phyloP scores from a whole-genome alignment of 2,888 invertebrate species.

The Julus scanicus region DNA sequence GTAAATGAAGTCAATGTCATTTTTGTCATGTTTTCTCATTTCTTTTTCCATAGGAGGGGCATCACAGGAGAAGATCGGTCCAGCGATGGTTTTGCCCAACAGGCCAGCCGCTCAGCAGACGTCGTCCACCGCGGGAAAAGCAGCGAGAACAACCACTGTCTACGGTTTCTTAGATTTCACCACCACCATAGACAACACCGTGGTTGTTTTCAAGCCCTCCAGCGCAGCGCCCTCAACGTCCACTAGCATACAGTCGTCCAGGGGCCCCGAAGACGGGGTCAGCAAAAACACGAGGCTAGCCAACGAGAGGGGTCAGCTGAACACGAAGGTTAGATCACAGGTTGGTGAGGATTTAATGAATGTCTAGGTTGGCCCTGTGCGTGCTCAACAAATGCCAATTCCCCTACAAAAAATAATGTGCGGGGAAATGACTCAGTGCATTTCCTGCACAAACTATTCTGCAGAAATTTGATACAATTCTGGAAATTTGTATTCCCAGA shows the following conservation, averaged over 20 bases:
- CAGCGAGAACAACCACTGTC: slow-evolving; percentile 80
- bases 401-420: no score
- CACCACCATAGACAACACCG: slow-evolving; percentile 91
- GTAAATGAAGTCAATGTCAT: not conserved
- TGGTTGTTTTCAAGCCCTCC: slow-evolving; percentile 90
- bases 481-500: no score
- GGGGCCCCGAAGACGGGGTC: not conserved
- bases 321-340: slow-evolving; percentile 31
- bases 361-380: no score
- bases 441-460: no score
- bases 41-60: not conserved
- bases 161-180: slow-evolving; percentile 94
- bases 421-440: no score
- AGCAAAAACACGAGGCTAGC: slow-evolving; percentile 8
- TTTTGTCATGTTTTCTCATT: not conserved
- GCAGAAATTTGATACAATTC: no score
- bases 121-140: not conserved
- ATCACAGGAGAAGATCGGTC: slow-evolving; percentile 4
- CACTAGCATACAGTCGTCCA: slow-evolving; percentile 18
- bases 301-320: not conserved
- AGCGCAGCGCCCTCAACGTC: slow-evolving; percentile 55
- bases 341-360: not conserved
- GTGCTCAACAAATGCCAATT: no score
- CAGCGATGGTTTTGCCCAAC: slow-evolving; percentile 2
- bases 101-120: not conserved